Base-by-base conservation (phyloP, 92 coral and sea anemone genomes). In the Diadumene lineata region DNA sequence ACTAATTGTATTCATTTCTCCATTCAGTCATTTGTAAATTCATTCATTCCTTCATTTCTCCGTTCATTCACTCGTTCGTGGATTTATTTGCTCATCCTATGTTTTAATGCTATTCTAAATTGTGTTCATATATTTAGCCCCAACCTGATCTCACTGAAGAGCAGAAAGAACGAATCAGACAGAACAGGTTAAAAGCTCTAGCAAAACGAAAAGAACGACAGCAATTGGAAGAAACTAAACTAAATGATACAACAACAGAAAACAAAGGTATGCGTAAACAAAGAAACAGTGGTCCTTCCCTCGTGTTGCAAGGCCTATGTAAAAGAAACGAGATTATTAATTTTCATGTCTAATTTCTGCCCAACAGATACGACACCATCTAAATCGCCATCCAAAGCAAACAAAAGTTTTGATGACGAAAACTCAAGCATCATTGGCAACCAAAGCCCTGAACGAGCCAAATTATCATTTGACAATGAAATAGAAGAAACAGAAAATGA, bases 71-170 rank as follows among this genome's bases (percentile, higher is more conserved):
- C 18, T 53, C 48, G 13, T 38, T 38, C 48, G 13, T 53, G 10
- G 8, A 13, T 53, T 53, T 23, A 53, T 53, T 53, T 53, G 13
- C 48, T 24, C 71, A 66, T 66, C 6, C 44, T 2, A 3, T 66
- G n/a, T 13, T 58, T 58, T 9, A 58, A 2, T 58, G 64, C 23
- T n/a, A 11, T 25, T 55, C 22, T 55, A n/a, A 55, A 44, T 44
- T 53, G 19, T 53, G 58, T 60, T 11, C 7, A 29, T 31, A 30
- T 27, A 21, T 77, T 55, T 60, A 88, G 83, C 85, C 55, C 11
- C 68, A 89, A 85, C 86, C 86, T 77, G 79, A 76, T 56, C 64
- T 92, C 75, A 96, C 99, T 15, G 91, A 93, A 26, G 99, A 96
- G 64, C 91, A 86, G 21, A 88, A 69, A 70, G 97, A 96, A 43